Evolutionary conservation across 2,888 invertebrate genomes (phyloP), one percentile per base, ranked within the genome.

Genomic region (Sipha maydis): DNA sequence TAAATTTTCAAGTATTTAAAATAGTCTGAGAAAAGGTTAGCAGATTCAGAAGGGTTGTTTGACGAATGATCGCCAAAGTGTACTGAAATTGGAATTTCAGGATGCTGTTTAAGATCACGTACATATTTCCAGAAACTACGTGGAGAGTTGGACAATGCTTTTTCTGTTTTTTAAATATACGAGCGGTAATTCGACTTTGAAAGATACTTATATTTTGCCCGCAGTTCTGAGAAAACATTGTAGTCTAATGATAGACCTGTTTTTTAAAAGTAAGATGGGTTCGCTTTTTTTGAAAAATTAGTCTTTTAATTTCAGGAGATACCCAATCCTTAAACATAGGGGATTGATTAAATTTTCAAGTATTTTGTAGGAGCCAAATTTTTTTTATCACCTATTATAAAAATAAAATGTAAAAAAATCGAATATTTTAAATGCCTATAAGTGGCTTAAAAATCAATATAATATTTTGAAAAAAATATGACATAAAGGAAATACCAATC

Each of bases 21-120:
- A 19, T 54, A 78, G 48, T 78, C 21, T 19, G 77, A 78, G 31
- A 78, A 78, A 8, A 78, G 54, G 54, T 78, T 78, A 54, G 75
- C 38, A 75, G 34, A 38, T 75, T 75, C 38, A 19, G 38, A 75
- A 21, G 38, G 75, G 34, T 34, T 38, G 21, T 75, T 75, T 75
- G 75, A 75, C 21, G 25, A 34, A 4, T 75, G 34, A 75, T 75
- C 38, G 38, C 34, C 34, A 75, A 75, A 38, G 25, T 38, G 38
- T 34, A 75, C 75, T 8, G 38, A 38, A 21, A 38, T 9, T 38
- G 75, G 38, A 38, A 75, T 75, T 75, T 75, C 19, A 21, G 75
- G 38, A 34, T 75, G 75, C 21, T 75, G 75, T 75, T 75, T 75
- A 38, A 75, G 75, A 38, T 75, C 38, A 38, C 75, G 34, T 19